A percentile compares a stretch with the other conserved stretches of the same genome.
phyloP scores from a whole-genome alignment of 1,140 invertebrate genomes.

The Calliphora vicina region DNA sequence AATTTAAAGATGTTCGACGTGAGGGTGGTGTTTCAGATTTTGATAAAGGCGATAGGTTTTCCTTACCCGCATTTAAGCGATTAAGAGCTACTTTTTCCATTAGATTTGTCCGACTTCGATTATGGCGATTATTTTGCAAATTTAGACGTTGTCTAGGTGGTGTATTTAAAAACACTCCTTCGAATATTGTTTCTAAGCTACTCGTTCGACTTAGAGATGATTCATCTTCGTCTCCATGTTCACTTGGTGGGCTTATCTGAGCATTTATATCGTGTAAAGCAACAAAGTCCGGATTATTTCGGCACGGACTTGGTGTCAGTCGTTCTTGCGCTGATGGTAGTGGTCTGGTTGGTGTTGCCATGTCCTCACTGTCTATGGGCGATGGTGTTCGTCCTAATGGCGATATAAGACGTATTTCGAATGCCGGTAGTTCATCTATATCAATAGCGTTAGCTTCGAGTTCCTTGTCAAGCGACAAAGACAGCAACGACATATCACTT shows the following conservation, averaged over 20 bases:
- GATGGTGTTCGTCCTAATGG: conserved; percentile 57
- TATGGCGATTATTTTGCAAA: background rate
- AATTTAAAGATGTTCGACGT: background rate
- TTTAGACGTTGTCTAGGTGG: conserved; percentile 42
- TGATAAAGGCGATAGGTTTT: conserved; percentile 27
- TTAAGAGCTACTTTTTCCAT: conserved; percentile 45
- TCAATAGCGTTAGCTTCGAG: conserved; percentile 29
- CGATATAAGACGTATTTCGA: conserved; percentile 55
- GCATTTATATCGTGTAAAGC: conserved; percentile 58
- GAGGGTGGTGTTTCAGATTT: background rate
- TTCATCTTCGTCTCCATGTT: conserved; percentile 38
- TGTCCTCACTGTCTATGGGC: conserved; percentile 48
- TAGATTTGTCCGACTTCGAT: conserved; percentile 46
- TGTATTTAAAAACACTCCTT: conserved; percentile 58
- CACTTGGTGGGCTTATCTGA: conserved; percentile 56
- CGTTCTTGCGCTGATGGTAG: conserved; percentile 17
- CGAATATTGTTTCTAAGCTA: conserved; percentile 58
- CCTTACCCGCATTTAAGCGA: conserved; percentile 14
- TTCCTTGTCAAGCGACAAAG: conserved; percentile 52
- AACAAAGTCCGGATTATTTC: conserved; percentile 54
- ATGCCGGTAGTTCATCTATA: conserved; percentile 56
- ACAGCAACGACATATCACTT: conserved; percentile 49
- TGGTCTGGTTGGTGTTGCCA: conserved; percentile 39
- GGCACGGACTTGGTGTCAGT: conserved; percentile 28
- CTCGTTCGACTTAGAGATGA: conserved; percentile 40